Base-by-base conservation (phyloP, 2,113 vertebrate genomes). In the Spea bombifrons region DNA sequence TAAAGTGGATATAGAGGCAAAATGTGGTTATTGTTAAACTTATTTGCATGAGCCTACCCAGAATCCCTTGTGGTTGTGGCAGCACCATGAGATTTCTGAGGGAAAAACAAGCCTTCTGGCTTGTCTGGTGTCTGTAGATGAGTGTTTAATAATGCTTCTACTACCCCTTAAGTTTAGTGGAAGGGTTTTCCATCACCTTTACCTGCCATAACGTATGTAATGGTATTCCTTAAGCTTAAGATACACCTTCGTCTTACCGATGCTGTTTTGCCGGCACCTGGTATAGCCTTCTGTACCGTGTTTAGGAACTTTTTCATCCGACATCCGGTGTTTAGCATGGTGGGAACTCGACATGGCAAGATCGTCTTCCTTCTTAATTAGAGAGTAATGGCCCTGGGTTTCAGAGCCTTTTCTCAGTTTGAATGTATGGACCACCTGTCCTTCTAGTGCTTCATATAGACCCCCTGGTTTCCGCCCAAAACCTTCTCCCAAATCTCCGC, bases 401-500 rank as follows among this genome's bases (percentile, higher is more conserved):
- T 82, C 49, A 13, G 86, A 87, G 0, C 76, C 84, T 53, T 72
- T 90, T 82, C 86, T 86, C 45, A 75, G 70, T 16, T 75, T 83
- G 7, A 75, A 0, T 0, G 68, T 66, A 43, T 0, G 57, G 8
- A 5, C 3, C n/a, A 45, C 75, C 5, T 81, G 47, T 30, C 55
- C 43, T 46, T 77, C 86, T 2, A 5, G 70, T 70, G 47, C 52
- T 7, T 86, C 83, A 45, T 84, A 88, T 71, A 88, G 71, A 48
- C 81, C 77, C 3, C 88, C 86, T 0, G 89, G 86, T 82, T 88
- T 90, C 82, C 86, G 88, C 15, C 85, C 83, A 0, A 91, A 87
- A 8, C 96, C 96, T 0, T 95, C 90, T 0, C 96, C 96, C 66
- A 98, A 84, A 72, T 98, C 96, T 15, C 96, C 96, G 0, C 90